Conservation (phyloP, 2,797 vertebrate genomes). For the Spinus pinus region DNA sequence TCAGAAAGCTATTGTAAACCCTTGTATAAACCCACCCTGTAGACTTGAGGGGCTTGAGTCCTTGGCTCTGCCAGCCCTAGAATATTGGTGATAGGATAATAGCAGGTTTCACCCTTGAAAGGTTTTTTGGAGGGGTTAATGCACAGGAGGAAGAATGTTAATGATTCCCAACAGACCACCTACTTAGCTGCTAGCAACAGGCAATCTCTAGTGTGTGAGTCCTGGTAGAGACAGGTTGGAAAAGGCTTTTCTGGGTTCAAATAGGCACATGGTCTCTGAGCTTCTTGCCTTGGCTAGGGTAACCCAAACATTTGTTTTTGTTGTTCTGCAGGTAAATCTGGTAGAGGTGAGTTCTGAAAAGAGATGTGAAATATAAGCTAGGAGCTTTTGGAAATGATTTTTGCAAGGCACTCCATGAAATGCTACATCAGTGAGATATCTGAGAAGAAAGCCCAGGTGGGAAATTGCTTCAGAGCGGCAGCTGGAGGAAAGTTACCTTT, state of each 20-base stretch:
- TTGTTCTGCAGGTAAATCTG: neutral
- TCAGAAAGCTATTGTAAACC: slow-evolving; percentile 18
- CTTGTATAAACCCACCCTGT: neutral
- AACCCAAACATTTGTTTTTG: neutral
- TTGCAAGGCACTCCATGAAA: neutral
- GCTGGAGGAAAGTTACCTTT: neutral
- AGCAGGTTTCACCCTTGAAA: neutral
- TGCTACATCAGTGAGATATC: neutral
- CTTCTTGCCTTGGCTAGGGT: neutral
- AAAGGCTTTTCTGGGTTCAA: neutral
- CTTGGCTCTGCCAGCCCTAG: neutral
- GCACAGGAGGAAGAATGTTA: slow-evolving; percentile 16
- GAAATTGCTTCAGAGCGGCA: neutral
- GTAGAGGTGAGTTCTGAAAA: neutral
- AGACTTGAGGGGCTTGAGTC: neutral
- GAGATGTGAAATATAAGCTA: neutral
- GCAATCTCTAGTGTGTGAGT: neutral
- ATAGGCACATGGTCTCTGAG: neutral
- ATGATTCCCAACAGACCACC: slow-evolving; percentile 34
- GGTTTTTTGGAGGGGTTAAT: neutral
- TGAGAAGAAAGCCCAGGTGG: neutral
- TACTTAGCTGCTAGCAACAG: slow-evolving; percentile 12
- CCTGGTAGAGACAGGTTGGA: neutral
- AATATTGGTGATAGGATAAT: slow-evolving; percentile 3
- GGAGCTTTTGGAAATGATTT: neutral